A percentile compares a stretch with the other conserved stretches of the same genome.
Evolutionary conservation across 2,888 invertebrate species (phyloP).

Genomic region (Microctonus aethiopoides): DNA sequence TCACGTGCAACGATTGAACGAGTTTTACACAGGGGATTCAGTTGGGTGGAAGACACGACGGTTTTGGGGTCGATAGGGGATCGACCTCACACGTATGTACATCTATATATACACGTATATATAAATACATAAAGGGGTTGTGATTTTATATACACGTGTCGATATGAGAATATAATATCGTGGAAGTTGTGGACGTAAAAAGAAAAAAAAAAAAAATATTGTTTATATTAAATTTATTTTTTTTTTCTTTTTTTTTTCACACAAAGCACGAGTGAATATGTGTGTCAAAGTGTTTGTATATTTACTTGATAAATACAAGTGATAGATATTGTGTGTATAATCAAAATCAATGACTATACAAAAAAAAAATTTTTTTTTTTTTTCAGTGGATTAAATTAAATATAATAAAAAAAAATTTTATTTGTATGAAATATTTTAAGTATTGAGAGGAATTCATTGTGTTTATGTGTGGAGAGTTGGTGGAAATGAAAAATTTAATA

Average conservation of each 20-base stretch:
- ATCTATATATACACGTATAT: conserved; percentile 1
- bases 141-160: background rate
- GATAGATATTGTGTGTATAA: background rate
- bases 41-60: conserved; percentile 26
- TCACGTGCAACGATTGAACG: conserved; percentile 50
- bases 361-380: background rate
- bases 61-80: conserved; percentile 25
- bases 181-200: background rate
- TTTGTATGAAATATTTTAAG: background rate
- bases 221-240: conserved; percentile 7
- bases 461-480: background rate
- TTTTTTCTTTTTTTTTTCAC: conserved; percentile 7
- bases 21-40: background rate
- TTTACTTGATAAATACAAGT: background rate
- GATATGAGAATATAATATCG: too few species aligned
- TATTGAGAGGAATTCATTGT: background rate
- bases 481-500: too few species aligned
- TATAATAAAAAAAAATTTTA: background rate
- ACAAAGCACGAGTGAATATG: conserved; percentile 32
- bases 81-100: conserved; percentile 24
- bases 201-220: background rate
- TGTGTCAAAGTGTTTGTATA: conserved; percentile 33
- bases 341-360: background rate
- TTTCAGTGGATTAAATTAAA: background rate
- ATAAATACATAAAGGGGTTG: conserved; percentile 5